Evolutionary conservation across 2,888 invertebrate genomes (phyloP).

Genomic region (Amiota communis): DNA sequence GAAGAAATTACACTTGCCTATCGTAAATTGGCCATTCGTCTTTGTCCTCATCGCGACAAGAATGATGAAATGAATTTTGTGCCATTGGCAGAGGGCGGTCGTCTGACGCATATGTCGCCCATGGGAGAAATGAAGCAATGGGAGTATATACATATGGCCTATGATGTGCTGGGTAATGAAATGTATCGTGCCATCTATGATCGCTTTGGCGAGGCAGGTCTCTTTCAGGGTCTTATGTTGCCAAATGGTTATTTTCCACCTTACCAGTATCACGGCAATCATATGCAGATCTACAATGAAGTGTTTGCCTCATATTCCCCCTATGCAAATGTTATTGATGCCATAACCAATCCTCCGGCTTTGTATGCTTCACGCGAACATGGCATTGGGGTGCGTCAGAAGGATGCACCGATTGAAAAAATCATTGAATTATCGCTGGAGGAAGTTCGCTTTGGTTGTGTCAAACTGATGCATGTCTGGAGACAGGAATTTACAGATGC

Average conservation of each 20-base stretch:
- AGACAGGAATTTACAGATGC: slow-evolving; percentile 80
- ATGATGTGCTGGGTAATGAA: slow-evolving; percentile 79
- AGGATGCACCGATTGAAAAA: slow-evolving; percentile 77
- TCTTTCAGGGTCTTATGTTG: slow-evolving; percentile 85
- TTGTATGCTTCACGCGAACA: slow-evolving; percentile 78
- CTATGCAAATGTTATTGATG: slow-evolving; percentile 83
- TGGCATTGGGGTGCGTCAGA: slow-evolving; percentile 79
- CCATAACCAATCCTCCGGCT: slow-evolving; percentile 78
- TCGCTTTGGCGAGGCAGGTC: slow-evolving; percentile 90
- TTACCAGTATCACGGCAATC: slow-evolving; percentile 87
- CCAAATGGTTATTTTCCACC: slow-evolving; percentile 81
- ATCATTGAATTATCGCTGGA: slow-evolving; percentile 77
- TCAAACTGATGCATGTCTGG: slow-evolving; percentile 89
- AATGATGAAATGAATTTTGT: slow-evolving; percentile 76
- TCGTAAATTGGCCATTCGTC: slow-evolving; percentile 74
- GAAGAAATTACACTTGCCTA: slow-evolving; percentile 83
- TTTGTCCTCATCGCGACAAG: slow-evolving; percentile 73
- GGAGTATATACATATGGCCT: slow-evolving; percentile 81
- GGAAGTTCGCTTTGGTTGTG: slow-evolving; percentile 81
- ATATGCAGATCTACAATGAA: slow-evolving; percentile 81
- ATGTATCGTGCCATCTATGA: slow-evolving; percentile 85
- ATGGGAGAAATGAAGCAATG: slow-evolving; percentile 62
- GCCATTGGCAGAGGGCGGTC: slow-evolving; percentile 61
- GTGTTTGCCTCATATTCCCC: slow-evolving; percentile 90
- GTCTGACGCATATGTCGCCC: slow-evolving; percentile 59